Conservation (phyloP, 2,888 invertebrate species). For the Formica aserva region DNA sequence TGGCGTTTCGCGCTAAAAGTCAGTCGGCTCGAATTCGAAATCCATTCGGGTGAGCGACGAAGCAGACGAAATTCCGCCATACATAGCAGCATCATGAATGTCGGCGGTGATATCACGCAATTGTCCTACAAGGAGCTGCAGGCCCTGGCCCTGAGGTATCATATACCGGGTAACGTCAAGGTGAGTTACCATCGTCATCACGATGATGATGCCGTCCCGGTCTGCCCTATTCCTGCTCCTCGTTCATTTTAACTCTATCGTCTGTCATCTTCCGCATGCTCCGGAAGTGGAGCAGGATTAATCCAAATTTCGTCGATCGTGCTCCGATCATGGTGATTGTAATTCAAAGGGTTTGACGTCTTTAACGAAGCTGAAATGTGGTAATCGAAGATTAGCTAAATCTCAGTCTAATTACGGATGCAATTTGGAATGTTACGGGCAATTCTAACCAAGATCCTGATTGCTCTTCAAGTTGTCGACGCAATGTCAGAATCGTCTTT, state of each 20-base stretch:
- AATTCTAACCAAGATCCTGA: slow-evolving; percentile 27
- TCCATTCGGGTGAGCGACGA: slow-evolving; percentile 10
- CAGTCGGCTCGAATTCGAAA: slow-evolving; percentile 46
- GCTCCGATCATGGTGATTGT: slow-evolving; percentile 12
- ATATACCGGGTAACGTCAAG: slow-evolving; percentile 84
- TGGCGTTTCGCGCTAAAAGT: slow-evolving; percentile 45
- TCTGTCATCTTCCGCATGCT: neutral
- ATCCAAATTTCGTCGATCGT: slow-evolving; percentile 19
- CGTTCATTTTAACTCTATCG: neutral
- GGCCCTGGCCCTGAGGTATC: slow-evolving; percentile 79
- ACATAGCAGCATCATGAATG: slow-evolving; percentile 69
- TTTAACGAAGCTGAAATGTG: neutral
- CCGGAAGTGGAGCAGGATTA: neutral
- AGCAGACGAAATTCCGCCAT: slow-evolving; percentile 45
- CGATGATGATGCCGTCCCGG: neutral
- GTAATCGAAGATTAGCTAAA: neutral
- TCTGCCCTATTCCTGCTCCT: neutral
- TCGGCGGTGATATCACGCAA: slow-evolving; percentile 75
- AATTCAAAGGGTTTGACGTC: neutral
- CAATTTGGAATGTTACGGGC: neutral
- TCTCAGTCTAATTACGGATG: neutral
- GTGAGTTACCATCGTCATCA: slow-evolving; percentile 68
- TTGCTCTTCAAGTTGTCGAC: neutral
- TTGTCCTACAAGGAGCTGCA: slow-evolving; percentile 83
- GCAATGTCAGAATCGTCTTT: neutral